Percentiles rank a stretch among this genome's conserved stretches.
These are phyloP conservation scores for Nyleta sp. DNA, from an alignment of 2,888 invertebrate species.

Conservation along the genomic window DNA sequence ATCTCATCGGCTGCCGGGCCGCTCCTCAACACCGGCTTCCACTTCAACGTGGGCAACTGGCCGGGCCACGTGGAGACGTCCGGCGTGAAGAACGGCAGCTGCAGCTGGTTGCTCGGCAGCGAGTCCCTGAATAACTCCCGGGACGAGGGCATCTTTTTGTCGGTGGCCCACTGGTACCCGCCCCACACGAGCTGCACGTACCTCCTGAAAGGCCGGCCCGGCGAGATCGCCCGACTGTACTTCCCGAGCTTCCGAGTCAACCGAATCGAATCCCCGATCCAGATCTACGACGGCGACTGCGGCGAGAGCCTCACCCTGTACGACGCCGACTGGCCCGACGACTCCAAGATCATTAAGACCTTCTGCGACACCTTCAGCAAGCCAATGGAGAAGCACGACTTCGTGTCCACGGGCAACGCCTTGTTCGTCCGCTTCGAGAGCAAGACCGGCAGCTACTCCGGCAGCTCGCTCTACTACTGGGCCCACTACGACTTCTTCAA, in stretches of 20 bases:
- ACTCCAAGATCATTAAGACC: slow-evolving; percentile 95
- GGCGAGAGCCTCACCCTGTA: slow-evolving; percentile 95
- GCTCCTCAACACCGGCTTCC: slow-evolving; percentile 95
- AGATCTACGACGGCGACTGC: slow-evolving; percentile 93
- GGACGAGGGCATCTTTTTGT: slow-evolving; percentile 94
- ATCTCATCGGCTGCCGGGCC: slow-evolving; percentile 95
- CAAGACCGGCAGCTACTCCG: slow-evolving; percentile 96
- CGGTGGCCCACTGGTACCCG: slow-evolving; percentile 97
- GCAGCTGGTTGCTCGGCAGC: slow-evolving; percentile 94
- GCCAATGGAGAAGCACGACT: slow-evolving; percentile 96
- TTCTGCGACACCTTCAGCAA: slow-evolving; percentile 97
- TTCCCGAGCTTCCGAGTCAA: slow-evolving; percentile 96
- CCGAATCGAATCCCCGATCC: slow-evolving; percentile 93
- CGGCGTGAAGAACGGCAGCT: slow-evolving; percentile 92
- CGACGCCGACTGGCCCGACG: slow-evolving; percentile 94
- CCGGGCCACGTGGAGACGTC: slow-evolving; percentile 96
- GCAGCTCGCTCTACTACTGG: slow-evolving; percentile 97
- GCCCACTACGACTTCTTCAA: slow-evolving; percentile 97
- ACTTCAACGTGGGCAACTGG: slow-evolving; percentile 97
- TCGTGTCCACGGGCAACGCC: slow-evolving; percentile 93
- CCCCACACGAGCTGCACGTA: slow-evolving; percentile 97
- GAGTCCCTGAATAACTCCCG: slow-evolving; percentile 89
- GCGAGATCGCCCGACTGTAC: slow-evolving; percentile 94
- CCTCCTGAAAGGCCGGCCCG: slow-evolving; percentile 92
- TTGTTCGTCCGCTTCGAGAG: slow-evolving; percentile 95